Percentiles rank a stretch among this genome's conserved stretches.
Evolutionary conservation across 2,797 vertebrate genomes (phyloP).

Genomic region (Crenichthys baileyi): DNA sequence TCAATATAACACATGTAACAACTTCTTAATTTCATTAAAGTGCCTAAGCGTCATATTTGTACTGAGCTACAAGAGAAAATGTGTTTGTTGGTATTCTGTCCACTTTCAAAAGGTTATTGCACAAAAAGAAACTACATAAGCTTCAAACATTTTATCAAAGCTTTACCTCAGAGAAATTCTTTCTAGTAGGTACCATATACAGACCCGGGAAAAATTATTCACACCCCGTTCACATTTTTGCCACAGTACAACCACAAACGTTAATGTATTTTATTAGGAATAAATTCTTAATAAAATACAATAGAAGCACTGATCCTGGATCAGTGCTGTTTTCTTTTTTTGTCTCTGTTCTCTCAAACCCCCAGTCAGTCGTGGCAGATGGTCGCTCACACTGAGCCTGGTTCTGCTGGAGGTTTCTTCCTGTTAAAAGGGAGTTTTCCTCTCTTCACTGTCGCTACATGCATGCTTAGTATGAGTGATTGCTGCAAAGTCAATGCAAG

Average conservation of each 20-base stretch:
- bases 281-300: too few species aligned
- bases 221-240: not conserved
- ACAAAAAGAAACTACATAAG: not conserved
- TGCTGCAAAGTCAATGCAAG: too few species aligned
- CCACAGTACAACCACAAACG: not conserved
- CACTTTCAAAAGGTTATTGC: constrained; percentile 6
- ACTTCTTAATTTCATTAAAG: not conserved
- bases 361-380: too few species aligned
- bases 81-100: constrained; percentile 3
- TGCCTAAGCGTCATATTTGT: not conserved
- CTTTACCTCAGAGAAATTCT: not conserved
- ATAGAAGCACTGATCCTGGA: too few species aligned
- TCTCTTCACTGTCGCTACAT: too few species aligned
- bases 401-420: too few species aligned
- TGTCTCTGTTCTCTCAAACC: too few species aligned
- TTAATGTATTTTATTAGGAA: not conserved
- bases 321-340: too few species aligned
- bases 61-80: not conserved
- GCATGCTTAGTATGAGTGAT: too few species aligned
- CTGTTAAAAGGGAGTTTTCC: too few species aligned
- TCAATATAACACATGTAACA: not conserved
- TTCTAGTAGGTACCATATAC: not conserved
- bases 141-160: not conserved
- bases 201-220: not conserved
- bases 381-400: too few species aligned